These are phyloP conservation scores for Latrodectus geometricus DNA, from an alignment of 1,140 invertebrate species.

Conservation along the genomic window DNA sequence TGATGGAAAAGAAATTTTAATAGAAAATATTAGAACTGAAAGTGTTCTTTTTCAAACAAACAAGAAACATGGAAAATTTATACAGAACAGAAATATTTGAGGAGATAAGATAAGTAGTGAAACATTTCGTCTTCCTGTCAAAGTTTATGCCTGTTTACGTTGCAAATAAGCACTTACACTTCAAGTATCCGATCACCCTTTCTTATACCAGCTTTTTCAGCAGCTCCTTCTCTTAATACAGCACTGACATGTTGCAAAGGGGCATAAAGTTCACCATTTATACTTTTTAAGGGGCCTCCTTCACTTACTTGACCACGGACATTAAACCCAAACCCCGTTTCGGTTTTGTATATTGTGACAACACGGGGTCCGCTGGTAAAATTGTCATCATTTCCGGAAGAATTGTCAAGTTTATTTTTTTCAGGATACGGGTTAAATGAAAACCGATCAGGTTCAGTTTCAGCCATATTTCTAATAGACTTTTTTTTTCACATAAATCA, in stretches of 20 bases:
- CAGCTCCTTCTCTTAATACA: constrained; percentile 94
- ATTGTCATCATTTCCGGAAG: constrained; percentile 27
- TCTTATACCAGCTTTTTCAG: constrained; percentile 96
- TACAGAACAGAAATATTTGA: no score
- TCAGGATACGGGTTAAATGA: constrained; percentile 64
- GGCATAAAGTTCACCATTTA: constrained; percentile 97
- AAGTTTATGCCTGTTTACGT: background rate
- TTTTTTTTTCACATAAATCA: constrained; percentile 20
- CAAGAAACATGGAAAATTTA: no score
- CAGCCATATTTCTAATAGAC: constrained; percentile 65
- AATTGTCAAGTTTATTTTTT: constrained; percentile 54
- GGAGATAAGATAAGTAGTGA: no score
- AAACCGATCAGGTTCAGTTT: constrained; percentile 66
- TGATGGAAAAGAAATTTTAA: no score
- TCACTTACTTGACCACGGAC: constrained; percentile 99
- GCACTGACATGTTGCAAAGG: constrained; percentile 99
- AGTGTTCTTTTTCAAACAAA: no score
- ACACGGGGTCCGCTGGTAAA: constrained; percentile 79
- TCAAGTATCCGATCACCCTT: constrained; percentile 98
- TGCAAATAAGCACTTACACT: constrained; percentile 84
- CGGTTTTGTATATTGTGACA: constrained; percentile 95
- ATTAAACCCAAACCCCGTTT: constrained; percentile 99
- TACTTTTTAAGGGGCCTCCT: constrained; percentile 96
- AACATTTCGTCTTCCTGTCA: no score
- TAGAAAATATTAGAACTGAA: no score